Evolutionary conservation across 2,888 invertebrate genomes (phyloP).

Genomic region (Stenchaetothrips biformis): DNA sequence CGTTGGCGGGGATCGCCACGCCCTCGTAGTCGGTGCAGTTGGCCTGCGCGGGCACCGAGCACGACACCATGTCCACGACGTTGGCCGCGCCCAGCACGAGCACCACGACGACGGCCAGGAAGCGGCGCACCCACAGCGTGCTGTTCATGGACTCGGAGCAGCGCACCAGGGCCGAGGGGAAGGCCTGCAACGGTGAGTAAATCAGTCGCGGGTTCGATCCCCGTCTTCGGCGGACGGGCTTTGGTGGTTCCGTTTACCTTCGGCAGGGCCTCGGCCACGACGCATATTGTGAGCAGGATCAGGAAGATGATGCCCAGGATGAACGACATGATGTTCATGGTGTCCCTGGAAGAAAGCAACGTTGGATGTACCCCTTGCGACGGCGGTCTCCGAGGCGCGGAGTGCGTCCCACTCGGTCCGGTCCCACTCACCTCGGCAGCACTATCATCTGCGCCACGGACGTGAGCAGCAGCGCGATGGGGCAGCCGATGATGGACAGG

Average conservation of each 20-base stretch:
- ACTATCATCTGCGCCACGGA: slow-evolving; percentile 52
- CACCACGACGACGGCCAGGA: slow-evolving; percentile 55
- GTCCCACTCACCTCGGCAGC: slow-evolving; percentile 50
- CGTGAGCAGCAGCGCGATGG: slow-evolving; percentile 56
- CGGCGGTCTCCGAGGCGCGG: neutral
- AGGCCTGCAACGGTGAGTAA: slow-evolving; percentile 40
- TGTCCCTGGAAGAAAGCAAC: slow-evolving; percentile 41
- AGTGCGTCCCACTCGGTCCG: no score
- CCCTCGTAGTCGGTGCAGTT: slow-evolving; percentile 24
- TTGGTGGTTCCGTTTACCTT: slow-evolving; percentile 41
- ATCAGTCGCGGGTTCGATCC: slow-evolving; percentile 22
- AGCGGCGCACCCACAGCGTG: slow-evolving; percentile 53
- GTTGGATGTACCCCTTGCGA: neutral
- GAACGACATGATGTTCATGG: slow-evolving; percentile 45
- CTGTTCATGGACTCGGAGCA: slow-evolving; percentile 55
- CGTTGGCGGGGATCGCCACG: neutral
- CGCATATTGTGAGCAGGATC: slow-evolving; percentile 44
- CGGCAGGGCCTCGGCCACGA: slow-evolving; percentile 46
- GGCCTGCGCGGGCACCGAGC: neutral
- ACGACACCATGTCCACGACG: slow-evolving; percentile 56
- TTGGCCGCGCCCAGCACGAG: slow-evolving; percentile 55
- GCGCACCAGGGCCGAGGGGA: slow-evolving; percentile 50
- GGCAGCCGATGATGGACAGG: slow-evolving; percentile 58
- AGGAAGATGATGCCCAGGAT: slow-evolving; percentile 44
- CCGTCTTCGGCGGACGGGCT: neutral